Conservation (phyloP, 2,797 vertebrate genomes). For the Kryptopterus vitreolus region DNA sequence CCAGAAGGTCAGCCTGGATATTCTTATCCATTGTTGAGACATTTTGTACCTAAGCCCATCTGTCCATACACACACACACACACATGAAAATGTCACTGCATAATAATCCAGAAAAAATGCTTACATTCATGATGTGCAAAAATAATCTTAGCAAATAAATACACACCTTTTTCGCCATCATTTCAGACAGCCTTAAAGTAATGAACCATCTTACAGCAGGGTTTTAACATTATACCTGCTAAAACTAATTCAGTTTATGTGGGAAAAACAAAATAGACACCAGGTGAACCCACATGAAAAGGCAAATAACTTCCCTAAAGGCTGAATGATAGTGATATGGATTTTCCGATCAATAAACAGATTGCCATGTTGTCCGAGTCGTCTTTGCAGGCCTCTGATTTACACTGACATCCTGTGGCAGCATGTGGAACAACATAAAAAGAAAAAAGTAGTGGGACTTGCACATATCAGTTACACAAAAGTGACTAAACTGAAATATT, state of each 20-base stretch:
- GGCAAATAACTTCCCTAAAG: constrained; percentile 16
- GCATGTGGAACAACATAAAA: constrained; percentile 41
- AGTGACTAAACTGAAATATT: neutral
- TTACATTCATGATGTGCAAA: neutral
- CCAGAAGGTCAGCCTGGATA: neutral
- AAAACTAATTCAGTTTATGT: neutral
- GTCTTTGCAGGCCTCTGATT: neutral
- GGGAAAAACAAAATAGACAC: neutral
- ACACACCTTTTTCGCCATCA: neutral
- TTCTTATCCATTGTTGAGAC: neutral
- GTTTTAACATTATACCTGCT: neutral
- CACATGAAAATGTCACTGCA: neutral
- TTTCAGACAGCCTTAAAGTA: neutral
- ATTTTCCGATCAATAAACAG: neutral
- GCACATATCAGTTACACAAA: neutral
- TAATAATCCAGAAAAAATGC: neutral
- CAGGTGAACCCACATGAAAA: constrained; percentile 13
- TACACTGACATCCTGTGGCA: constrained; percentile 66
- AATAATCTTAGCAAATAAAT: neutral
- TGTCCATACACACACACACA: neutral
- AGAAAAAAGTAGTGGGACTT: neutral
- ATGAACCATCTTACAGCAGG: neutral
- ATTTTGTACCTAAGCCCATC: neutral
- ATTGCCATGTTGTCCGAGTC: neutral
- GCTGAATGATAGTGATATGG: constrained; percentile 17